Percentiles rank a stretch among this genome's conserved stretches.
These are phyloP conservation scores for Pardosa pseudoannulata DNA, from an alignment of 2,888 invertebrate species.

Conservation along the genomic window DNA sequence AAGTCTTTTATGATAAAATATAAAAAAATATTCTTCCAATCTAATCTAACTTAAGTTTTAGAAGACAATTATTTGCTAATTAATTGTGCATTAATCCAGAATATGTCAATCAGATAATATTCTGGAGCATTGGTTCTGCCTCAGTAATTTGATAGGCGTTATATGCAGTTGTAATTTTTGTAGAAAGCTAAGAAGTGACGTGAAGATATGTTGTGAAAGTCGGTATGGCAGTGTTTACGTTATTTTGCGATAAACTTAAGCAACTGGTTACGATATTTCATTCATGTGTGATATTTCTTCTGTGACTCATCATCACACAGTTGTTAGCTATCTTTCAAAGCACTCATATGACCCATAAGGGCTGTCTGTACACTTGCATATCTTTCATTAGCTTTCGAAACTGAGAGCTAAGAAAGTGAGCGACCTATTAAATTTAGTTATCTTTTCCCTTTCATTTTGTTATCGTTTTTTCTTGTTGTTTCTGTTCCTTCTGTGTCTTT, in stretches of 20 bases:
- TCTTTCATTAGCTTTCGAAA: conserved; percentile 1
- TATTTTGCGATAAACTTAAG: neutral
- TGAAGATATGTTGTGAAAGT: neutral
- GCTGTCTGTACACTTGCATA: neutral
- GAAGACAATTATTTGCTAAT: too few relatives aligned
- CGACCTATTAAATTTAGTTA: conserved; percentile 19
- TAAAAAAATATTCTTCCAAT: too few relatives aligned
- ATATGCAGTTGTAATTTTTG: too few relatives aligned
- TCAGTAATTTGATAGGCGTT: neutral
- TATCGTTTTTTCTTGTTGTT: neutral
- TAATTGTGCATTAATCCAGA: too few relatives aligned
- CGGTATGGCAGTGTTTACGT: conserved; percentile 17
- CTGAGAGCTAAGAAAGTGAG: neutral
- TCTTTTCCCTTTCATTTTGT: neutral
- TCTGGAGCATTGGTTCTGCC: neutral
- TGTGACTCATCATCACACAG: conserved; percentile 45
- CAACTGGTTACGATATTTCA: neutral
- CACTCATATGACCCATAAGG: neutral
- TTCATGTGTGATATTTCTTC: neutral
- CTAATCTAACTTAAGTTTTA: too few relatives aligned
- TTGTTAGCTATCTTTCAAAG: neutral
- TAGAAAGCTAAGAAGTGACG: neutral
- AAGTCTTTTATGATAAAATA: too few relatives aligned
- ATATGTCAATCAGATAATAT: neutral
- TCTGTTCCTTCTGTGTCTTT: neutral